phyloP scores from a whole-genome alignment of 2,888 invertebrate genomes.

The Isotomurus palustris region DNA sequence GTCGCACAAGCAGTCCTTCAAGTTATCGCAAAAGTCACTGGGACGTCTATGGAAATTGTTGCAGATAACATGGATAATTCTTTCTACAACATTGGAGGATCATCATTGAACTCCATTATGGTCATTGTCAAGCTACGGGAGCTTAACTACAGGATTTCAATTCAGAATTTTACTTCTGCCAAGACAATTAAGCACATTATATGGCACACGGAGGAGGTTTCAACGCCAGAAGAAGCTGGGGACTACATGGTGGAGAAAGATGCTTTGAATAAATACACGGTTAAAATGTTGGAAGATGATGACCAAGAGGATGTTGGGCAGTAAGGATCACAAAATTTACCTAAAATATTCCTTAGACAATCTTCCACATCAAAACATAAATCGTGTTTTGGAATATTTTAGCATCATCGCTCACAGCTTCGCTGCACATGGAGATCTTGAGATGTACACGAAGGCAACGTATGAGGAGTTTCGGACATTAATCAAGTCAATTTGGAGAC shows the following conservation, averaged over 20 bases:
- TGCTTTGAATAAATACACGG: conserved; percentile 49
- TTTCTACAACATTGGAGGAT: conserved; percentile 80
- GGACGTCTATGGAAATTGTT: conserved; percentile 56
- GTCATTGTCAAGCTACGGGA: conserved; percentile 73
- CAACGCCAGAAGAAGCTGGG: conserved; percentile 35
- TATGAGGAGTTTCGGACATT: conserved; percentile 65
- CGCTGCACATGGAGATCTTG: conserved; percentile 78
- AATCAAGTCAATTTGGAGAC: conserved; percentile 65
- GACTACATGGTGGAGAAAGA: not conserved
- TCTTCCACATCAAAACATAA: too few relatives aligned
- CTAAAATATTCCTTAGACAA: too few relatives aligned
- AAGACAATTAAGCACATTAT: conserved; percentile 66
- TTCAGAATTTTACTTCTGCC: conserved; percentile 73
- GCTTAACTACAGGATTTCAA: conserved; percentile 67
- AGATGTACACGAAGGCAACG: conserved; percentile 68
- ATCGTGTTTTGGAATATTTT: too few relatives aligned
- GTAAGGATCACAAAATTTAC: too few relatives aligned
- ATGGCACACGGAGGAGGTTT: conserved; percentile 49
- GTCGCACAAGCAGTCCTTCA: conserved; percentile 63
- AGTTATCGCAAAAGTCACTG: conserved; percentile 65
- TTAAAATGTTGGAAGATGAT: conserved; percentile 58
- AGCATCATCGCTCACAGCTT: conserved; percentile 82
- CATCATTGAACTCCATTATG: conserved; percentile 78
- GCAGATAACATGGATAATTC: conserved; percentile 63
- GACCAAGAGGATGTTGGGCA: conserved; percentile 65